Percentiles rank a stretch among this genome's conserved stretches.
Evolutionary conservation across 2,888 invertebrate species (phyloP).

Genomic region (Cheilosia vernalis): DNA sequence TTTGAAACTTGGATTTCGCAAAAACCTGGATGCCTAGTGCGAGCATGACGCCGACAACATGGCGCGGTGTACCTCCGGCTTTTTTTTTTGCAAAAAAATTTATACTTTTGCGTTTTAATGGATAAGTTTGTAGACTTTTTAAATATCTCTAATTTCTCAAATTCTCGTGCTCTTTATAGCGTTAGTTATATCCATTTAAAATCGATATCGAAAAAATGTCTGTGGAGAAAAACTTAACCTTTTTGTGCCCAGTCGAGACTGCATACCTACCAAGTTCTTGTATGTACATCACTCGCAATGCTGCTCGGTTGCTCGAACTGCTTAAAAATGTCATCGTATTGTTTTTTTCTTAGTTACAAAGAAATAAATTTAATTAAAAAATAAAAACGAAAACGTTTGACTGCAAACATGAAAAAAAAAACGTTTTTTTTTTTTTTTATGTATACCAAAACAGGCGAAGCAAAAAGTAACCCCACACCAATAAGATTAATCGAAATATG

Average conservation of each 20-base stretch:
- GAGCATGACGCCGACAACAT: slow-evolving; percentile 79
- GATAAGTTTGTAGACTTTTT: too few relatives aligned
- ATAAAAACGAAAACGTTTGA: slow-evolving; percentile 11
- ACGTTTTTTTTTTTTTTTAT: slow-evolving; percentile 18
- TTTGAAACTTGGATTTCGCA: slow-evolving; percentile 24
- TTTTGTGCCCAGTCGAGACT: not conserved
- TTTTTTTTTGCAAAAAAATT: slow-evolving; percentile 51
- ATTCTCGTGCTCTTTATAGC: too few relatives aligned
- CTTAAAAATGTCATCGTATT: not conserved
- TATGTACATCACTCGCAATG: slow-evolving; percentile 20
- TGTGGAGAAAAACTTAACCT: slow-evolving; percentile 42
- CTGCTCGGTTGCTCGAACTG: not conserved
- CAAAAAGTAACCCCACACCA: slow-evolving; percentile 40
- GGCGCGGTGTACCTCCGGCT: slow-evolving; percentile 76
- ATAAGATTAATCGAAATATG: too few relatives aligned
- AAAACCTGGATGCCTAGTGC: slow-evolving; percentile 62
- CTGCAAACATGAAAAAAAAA: slow-evolving; percentile 3
- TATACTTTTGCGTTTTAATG: not conserved
- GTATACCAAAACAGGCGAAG: slow-evolving; percentile 67
- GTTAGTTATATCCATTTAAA: not conserved
- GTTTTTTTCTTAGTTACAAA: not conserved
- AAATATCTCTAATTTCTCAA: too few relatives aligned
- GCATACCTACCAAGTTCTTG: too few relatives aligned
- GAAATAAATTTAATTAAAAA: not conserved
- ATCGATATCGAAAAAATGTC: not conserved